Conservation (phyloP, 2,113 vertebrate species). For the Myrmophylax atrothorax region DNA sequence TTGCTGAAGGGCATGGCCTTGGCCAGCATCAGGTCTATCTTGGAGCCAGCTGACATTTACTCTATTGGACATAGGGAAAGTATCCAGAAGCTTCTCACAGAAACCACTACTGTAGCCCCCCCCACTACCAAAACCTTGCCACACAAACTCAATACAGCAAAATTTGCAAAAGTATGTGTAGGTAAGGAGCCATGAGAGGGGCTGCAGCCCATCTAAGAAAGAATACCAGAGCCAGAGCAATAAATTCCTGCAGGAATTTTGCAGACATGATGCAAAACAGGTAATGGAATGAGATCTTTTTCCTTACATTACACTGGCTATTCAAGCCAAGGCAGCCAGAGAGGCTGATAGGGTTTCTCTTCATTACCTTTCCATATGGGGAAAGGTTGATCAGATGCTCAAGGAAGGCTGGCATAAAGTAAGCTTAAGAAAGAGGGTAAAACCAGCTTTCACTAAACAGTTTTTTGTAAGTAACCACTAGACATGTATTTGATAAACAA, state of each 20-base stretch:
- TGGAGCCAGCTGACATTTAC: not conserved
- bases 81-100: not conserved
- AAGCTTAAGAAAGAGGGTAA: not conserved
- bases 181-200: not conserved
- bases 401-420: not conserved
- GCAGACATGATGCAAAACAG: not conserved
- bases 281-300: not conserved
- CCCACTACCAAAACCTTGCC: not conserved
- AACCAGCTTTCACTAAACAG: not conserved
- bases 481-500: not conserved
- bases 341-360: not conserved
- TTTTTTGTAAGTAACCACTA: not conserved
- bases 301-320: not conserved
- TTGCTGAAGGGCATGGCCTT: not conserved
- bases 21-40: too few relatives aligned
- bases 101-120: not conserved
- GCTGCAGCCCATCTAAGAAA: not conserved
- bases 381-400: not conserved
- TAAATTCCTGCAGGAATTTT: not conserved
- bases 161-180: not conserved
- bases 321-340: not conserved
- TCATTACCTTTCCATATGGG: not conserved
- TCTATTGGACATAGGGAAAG: not conserved
- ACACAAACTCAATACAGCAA: not conserved
- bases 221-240: not conserved